Evolutionary conservation across 2,113 vertebrate genomes (phyloP).

Genomic region (Brachypteracias leptosomus): DNA sequence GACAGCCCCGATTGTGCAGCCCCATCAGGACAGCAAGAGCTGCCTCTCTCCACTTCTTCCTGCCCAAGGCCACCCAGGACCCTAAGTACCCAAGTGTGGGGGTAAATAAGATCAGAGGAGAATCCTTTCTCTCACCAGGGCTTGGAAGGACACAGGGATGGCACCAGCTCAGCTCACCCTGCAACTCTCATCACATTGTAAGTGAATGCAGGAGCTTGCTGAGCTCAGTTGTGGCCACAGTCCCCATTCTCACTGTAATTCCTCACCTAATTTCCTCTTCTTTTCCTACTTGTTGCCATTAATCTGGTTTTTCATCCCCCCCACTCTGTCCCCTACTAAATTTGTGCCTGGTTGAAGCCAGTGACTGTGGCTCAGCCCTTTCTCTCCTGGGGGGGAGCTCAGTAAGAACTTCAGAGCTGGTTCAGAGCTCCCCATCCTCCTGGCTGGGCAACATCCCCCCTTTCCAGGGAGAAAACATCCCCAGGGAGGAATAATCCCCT

Average conservation of each 20-base stretch:
- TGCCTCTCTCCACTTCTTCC: neutral
- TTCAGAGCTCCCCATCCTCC: neutral
- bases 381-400: neutral
- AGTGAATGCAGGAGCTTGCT: neutral
- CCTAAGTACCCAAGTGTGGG: neutral
- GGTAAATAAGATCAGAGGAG: neutral
- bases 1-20: neutral
- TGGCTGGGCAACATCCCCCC: no score
- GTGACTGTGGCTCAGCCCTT: neutral
- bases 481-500: no score
- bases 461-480: no score
- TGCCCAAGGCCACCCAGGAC: neutral
- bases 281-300: neutral
- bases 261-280: neutral
- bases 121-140: fast-evolving
- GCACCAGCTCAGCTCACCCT: neutral
- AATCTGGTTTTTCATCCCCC: neutral
- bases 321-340: neutral
- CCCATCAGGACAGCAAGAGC: fast-evolving
- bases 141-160: neutral
- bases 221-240: neutral
- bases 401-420: fast-evolving
- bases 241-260: neutral
- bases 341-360: neutral
- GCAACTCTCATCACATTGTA: neutral